A percentile compares a stretch with the other conserved stretches of the same genome.
phyloP scores from a whole-genome alignment of 2,888 invertebrate species.

The Scrobipalpa costella region DNA sequence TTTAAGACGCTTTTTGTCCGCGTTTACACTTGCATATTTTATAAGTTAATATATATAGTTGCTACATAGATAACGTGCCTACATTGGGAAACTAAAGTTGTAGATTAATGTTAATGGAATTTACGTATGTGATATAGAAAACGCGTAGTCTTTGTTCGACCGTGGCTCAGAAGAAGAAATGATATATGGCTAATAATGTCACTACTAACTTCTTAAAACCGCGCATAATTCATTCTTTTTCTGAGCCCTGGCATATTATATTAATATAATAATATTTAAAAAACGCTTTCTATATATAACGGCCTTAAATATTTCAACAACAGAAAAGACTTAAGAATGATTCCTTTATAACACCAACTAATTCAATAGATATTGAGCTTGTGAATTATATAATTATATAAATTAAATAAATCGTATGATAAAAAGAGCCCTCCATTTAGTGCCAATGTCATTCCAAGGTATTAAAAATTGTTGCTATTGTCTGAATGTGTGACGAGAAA shows the following conservation, averaged over 20 bases:
- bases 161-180: background rate
- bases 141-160: conserved; percentile 1
- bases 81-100: background rate
- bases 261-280: background rate
- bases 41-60: conserved; percentile 10
- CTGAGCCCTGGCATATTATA: background rate
- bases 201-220: background rate
- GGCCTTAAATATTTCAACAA: conserved; percentile 28
- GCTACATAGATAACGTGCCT: conserved; percentile 19
- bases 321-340: background rate
- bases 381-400: background rate
- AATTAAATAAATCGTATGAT: conserved; percentile 29
- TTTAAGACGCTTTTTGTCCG: background rate
- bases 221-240: background rate
- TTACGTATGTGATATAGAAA: conserved; percentile 18
- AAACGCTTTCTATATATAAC: conserved; percentile 17
- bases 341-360: conserved; percentile 1
- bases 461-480: conserved; percentile 21
- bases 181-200: background rate
- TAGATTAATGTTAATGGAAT: conserved; percentile 8
- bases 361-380: conserved; percentile 3
- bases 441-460: conserved; percentile 69
- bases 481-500: background rate
- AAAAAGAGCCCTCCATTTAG: conserved; percentile 72
- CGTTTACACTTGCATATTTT: conserved; percentile 10